A percentile compares a stretch with the other conserved stretches of the same genome.
Evolutionary conservation across 1,140 invertebrate genomes (phyloP).

Genomic region (Adoxophyes honmai): DNA sequence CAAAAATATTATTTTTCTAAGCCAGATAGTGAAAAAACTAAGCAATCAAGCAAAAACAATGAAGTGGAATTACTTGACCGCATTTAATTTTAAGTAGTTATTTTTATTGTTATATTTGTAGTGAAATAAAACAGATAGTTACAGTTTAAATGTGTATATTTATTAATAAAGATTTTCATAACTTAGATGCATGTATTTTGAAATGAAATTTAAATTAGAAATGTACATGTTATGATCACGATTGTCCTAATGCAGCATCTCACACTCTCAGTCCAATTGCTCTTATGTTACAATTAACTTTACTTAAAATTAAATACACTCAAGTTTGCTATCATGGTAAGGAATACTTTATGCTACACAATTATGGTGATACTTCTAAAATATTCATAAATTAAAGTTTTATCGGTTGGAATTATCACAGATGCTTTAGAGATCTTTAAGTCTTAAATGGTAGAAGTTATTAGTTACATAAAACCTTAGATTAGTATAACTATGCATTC

Average conservation of each 20-base stretch:
- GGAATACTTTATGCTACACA: constrained; percentile 32
- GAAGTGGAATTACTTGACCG: constrained; percentile 1
- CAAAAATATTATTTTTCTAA: constrained; percentile 43
- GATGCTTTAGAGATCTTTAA: constrained; percentile 74
- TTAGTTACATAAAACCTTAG: constrained; percentile 26
- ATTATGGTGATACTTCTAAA: constrained; percentile 44
- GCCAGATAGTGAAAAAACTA: not conserved
- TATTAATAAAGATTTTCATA: not conserved
- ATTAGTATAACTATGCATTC: not conserved
- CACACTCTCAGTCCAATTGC: constrained; percentile 1
- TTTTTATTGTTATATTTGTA: not conserved
- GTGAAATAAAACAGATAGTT: not conserved
- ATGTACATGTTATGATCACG: not conserved
- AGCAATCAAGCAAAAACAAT: constrained; percentile 12
- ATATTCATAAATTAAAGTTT: constrained; percentile 68
- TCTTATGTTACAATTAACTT: constrained; percentile 5
- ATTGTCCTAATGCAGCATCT: constrained; percentile 3
- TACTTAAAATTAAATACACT: constrained; percentile 5
- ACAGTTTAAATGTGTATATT: not conserved
- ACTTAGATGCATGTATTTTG: not conserved
- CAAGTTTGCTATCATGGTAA: constrained; percentile 26
- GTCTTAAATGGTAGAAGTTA: constrained; percentile 66
- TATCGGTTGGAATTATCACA: constrained; percentile 73
- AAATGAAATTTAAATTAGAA: constrained; percentile 12
- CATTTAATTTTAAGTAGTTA: constrained; percentile 2